Evolutionary conservation across 2,888 invertebrate species (phyloP).

Genomic region (Hedychridium roseum): DNA sequence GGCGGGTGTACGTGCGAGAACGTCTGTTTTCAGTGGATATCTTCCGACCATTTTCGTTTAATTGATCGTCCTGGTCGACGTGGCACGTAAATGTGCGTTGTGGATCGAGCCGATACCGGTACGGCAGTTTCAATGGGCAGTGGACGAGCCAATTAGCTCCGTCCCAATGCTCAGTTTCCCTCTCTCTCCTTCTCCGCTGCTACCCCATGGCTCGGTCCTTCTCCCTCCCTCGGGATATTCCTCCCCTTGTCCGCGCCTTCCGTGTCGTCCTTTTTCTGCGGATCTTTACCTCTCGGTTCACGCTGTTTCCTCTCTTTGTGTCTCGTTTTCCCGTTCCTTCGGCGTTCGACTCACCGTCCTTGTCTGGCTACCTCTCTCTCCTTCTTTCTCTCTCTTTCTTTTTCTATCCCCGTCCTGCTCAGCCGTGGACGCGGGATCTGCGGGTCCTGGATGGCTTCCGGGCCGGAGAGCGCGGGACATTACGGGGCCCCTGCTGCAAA

Average conservation of each 20-base stretch:
- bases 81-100: slow-evolving; percentile 47
- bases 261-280: too few relatives aligned
- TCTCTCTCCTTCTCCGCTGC: slow-evolving; percentile 4
- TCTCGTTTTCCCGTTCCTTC: neutral
- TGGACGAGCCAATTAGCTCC: slow-evolving; percentile 60
- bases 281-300: too few relatives aligned
- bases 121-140: slow-evolving; percentile 53
- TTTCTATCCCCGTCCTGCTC: neutral
- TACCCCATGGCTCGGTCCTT: neutral
- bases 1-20: slow-evolving; percentile 43
- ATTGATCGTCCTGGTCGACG: slow-evolving; percentile 52
- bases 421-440: slow-evolving; percentile 33
- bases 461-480: slow-evolving; percentile 44
- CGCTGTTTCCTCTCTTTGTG: neutral
- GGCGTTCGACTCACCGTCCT: slow-evolving; percentile 32
- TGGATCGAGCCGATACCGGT: slow-evolving; percentile 41
- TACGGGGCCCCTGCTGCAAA: slow-evolving; percentile 31
- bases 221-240: too few relatives aligned
- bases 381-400: neutral
- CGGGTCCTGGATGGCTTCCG: slow-evolving; percentile 54
- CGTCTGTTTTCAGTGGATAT: slow-evolving; percentile 49
- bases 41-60: slow-evolving; percentile 51
- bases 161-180: slow-evolving; percentile 49
- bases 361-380: slow-evolving; percentile 15
- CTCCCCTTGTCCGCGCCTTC: too few relatives aligned